Percentiles rank a stretch among this genome's conserved stretches.
phyloP scores from a whole-genome alignment of 2,797 vertebrate genomes.

The Cynopterus sphinx region DNA sequence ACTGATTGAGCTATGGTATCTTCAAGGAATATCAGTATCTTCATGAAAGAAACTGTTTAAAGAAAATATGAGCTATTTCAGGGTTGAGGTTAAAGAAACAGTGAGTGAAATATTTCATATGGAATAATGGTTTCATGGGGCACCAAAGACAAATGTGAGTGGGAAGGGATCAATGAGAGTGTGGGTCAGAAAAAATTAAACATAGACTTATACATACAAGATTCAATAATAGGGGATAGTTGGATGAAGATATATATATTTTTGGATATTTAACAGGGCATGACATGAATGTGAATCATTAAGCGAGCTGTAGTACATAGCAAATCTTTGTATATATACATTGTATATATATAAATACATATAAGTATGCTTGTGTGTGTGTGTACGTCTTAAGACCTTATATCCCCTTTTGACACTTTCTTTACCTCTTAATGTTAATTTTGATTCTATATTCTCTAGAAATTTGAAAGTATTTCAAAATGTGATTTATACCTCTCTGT shows the following conservation, averaged over 20 bases:
- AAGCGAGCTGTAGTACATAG: not conserved
- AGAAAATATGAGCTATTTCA: not conserved
- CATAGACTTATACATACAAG: not conserved
- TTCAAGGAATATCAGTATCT: not conserved
- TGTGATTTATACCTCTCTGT: not conserved
- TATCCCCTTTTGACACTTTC: not conserved
- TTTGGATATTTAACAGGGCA: not conserved
- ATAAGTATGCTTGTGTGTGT: too few relatives aligned
- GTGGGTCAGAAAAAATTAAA: not conserved
- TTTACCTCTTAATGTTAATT: not conserved
- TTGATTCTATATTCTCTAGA: not conserved
- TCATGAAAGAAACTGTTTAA: not conserved
- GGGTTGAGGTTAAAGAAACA: not conserved
- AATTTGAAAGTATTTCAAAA: not conserved
- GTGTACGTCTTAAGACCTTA: not conserved
- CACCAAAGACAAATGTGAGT: not conserved
- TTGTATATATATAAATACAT: too few relatives aligned
- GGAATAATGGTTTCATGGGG: not conserved
- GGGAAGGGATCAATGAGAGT: not conserved
- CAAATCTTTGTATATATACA: not conserved
- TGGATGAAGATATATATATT: not conserved
- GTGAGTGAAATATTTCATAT: rapidly evolving
- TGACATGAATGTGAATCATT: not conserved
- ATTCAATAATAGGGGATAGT: not conserved
- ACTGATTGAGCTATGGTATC: not conserved